Evolutionary conservation across 30 jellyfish, hydroid and myxozoan species (phyloP).

Genomic region (Aurelia aurita complex sp. Pacific): DNA sequence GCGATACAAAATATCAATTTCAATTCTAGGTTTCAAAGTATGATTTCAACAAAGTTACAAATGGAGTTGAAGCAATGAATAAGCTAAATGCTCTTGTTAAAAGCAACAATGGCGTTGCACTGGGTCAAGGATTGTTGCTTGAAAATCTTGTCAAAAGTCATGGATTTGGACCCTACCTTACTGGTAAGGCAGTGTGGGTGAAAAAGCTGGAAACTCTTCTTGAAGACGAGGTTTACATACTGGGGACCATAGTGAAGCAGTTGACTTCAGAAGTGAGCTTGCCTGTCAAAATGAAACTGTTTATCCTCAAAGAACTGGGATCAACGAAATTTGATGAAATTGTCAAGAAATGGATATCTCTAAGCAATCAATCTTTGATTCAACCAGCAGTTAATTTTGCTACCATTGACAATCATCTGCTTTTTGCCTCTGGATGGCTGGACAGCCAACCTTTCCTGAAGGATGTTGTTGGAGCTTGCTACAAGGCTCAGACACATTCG

Average conservation of each 20-base stretch:
- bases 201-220: constrained; percentile 34
- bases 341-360: constrained; percentile 7
- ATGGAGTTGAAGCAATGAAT: constrained; percentile 24
- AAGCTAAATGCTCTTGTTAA: not conserved
- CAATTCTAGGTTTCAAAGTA: constrained; percentile 24
- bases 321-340: constrained; percentile 23
- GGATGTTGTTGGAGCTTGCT: constrained; percentile 15
- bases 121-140: constrained; percentile 33
- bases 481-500: constrained; percentile 37
- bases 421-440: constrained; percentile 32
- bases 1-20: no score
- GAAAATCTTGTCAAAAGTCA: constrained; percentile 35
- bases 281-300: constrained; percentile 49
- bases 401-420: constrained; percentile 1
- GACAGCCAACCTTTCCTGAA: constrained; percentile 20
- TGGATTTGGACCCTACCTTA: constrained; percentile 39
- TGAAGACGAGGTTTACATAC: constrained; percentile 40
- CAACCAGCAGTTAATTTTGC: constrained; percentile 36
- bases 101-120: not conserved
- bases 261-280: constrained; percentile 12
- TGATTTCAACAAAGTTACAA: constrained; percentile 28
- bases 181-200: constrained; percentile 22
- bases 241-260: constrained; percentile 50
- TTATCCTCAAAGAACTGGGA: constrained; percentile 31
- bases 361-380: constrained; percentile 15